phyloP scores from a whole-genome alignment of 2,113 vertebrate species.

The Heliornis fulica region DNA sequence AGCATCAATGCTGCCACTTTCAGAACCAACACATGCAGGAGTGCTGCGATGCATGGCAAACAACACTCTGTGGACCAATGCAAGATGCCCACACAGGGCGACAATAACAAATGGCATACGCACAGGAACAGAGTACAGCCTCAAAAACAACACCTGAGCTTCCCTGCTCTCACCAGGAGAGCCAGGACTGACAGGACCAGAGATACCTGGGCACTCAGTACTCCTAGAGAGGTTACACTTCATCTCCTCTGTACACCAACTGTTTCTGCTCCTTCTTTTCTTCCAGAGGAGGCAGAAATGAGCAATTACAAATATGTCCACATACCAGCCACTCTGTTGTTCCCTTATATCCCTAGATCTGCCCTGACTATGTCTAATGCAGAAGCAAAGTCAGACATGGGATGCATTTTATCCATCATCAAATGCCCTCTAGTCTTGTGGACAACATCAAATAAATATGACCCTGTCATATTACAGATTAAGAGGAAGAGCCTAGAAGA shows the following conservation, averaged over 20 bases:
- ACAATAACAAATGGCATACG: background rate
- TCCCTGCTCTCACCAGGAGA: background rate
- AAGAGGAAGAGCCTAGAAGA: background rate
- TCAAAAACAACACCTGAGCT: background rate
- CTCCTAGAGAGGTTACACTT: background rate
- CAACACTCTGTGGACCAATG: too few relatives aligned
- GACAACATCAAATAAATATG: background rate
- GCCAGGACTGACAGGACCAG: background rate
- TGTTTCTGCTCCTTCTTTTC: background rate
- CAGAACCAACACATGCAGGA: background rate
- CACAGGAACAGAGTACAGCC: background rate
- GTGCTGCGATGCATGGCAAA: background rate
- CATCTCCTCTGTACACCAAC: background rate
- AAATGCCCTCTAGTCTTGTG: background rate
- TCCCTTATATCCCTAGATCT: background rate
- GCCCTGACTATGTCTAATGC: background rate
- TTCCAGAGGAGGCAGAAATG: background rate
- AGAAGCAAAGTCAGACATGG: background rate
- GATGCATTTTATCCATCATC: background rate
- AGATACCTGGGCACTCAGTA: background rate
- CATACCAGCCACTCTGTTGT: background rate
- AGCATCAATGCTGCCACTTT: background rate
- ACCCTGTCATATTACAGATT: background rate
- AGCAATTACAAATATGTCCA: background rate
- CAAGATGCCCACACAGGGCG: background rate